Evolutionary conservation across 2,888 invertebrate genomes (phyloP), one percentile per base, ranked within the genome.

Genomic region (Acleris literana): DNA sequence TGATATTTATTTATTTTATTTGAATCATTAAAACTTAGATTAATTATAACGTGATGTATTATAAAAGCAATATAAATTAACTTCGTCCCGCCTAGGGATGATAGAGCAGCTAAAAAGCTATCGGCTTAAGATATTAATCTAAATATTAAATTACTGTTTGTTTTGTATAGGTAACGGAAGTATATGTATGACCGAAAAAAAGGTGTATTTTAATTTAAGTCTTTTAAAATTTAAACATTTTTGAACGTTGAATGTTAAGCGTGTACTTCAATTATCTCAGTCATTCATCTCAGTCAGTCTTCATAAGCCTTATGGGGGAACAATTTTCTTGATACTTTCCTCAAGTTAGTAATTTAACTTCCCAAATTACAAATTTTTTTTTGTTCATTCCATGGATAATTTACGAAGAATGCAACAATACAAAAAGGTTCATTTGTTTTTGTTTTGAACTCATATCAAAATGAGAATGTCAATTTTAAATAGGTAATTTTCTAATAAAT

Each of bases 261-360:
- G 56, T 66, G 65, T 57, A 62, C 82, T 85, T 83, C 83, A 86
- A 88, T 88, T 88, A 87, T 84, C 80, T 80, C 55, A 77, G 79
- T 77, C 83, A 87, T 88, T 87, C 83, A 86, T 88, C 87, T 86
- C 83, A 84, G 88, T 87, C 87, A 80, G 76, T 77, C 77, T 84
- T 86, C 82, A 85, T 85, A 85, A 83, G 76, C 77, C 76, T 72
- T 71, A 69, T 69, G 71, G 62, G 68, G 76, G 73, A 80, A 79
- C 75, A 75, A 80, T 71, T 73, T 75, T 78, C 76, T 87, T 87
- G 85, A 83, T 85, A 82, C 85, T 84, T 80, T 70, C 48, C 3
- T 49, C 3, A 9, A 49, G n/a, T n/a, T n/a, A n/a, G 7, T 11
- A 20, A 20, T 17, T 11, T 48, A 11, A 18, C 49, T 18, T 17